phyloP scores from a whole-genome alignment of 1,140 invertebrate genomes.

The Pseudomyrmex cubaensis region DNA sequence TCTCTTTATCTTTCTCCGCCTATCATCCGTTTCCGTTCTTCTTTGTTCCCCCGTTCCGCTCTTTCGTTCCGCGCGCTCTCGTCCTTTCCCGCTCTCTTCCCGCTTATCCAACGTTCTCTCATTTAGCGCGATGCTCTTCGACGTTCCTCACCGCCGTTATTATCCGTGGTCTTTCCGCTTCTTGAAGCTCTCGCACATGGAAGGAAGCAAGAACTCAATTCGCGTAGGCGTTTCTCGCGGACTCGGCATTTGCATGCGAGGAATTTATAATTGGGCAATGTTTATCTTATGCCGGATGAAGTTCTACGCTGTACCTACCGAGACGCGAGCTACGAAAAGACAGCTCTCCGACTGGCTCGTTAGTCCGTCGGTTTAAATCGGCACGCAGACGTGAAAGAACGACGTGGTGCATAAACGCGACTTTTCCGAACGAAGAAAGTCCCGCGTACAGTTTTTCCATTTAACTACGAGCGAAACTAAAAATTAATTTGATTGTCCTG shows the following conservation, averaged over 20 bases:
- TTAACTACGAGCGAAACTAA: conserved; percentile 8
- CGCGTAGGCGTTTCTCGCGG: conserved; percentile 41
- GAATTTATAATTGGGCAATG: conserved; percentile 75
- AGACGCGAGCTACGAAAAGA: conserved; percentile 16
- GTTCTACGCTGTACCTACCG: conserved; percentile 36
- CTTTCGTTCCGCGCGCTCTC: background rate
- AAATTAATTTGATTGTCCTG: background rate
- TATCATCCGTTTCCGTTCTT: conserved; percentile 11
- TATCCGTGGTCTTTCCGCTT: conserved; percentile 65
- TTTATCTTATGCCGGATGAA: conserved; percentile 70
- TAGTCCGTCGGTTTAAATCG: conserved; percentile 59
- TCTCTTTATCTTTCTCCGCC: conserved; percentile 37
- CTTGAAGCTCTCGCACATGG: conserved; percentile 60
- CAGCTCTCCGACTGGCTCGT: conserved; percentile 37
- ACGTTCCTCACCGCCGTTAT: conserved; percentile 2
- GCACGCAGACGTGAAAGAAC: conserved; percentile 18
- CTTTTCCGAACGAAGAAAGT: conserved; percentile 36
- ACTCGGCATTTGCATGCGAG: conserved; percentile 71
- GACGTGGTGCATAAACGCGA: conserved; percentile 2
- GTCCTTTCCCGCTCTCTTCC: background rate
- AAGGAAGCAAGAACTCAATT: conserved; percentile 61
- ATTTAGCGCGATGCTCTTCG: conserved; percentile 31
- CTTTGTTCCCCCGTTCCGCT: conserved; percentile 15
- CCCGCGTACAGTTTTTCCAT: background rate
- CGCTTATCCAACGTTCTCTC: conserved; percentile 29